A percentile compares a stretch with the other conserved stretches of the same genome.
phyloP scores from a whole-genome alignment of 2,888 invertebrate genomes.

The Calameuta filiformis region DNA sequence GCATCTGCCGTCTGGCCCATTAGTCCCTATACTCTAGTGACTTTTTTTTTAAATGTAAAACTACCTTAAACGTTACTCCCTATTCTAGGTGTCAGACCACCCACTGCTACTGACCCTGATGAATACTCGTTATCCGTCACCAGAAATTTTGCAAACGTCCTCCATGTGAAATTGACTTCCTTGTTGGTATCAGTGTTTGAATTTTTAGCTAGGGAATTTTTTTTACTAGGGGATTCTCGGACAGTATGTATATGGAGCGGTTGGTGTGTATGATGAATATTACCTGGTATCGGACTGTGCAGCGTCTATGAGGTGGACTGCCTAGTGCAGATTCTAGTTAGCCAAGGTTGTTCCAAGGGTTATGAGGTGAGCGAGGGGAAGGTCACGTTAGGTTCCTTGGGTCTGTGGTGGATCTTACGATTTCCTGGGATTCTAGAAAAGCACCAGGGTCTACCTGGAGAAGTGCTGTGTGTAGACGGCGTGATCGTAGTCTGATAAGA shows the following conservation, averaged over 20 bases:
- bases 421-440: constrained; percentile 28
- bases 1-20: not conserved
- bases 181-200: not conserved
- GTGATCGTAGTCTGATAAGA: constrained; percentile 28
- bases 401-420: constrained; percentile 17
- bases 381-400: not conserved
- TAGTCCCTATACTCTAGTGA: not conserved
- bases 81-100: not conserved
- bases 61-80: not conserved
- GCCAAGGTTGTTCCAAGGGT: not conserved
- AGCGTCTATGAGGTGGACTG: not conserved
- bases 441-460: constrained; percentile 6
- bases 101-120: not conserved
- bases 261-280: not conserved
- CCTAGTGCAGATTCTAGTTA: not conserved
- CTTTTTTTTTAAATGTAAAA: not conserved
- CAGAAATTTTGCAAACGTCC: not conserved
- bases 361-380: not conserved
- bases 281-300: not conserved
- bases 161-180: not conserved
- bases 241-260: not conserved
- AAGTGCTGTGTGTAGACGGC: constrained; percentile 10
- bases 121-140: not conserved
- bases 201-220: not conserved
- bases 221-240: not conserved